A percentile compares a stretch with the other conserved stretches of the same genome.
Evolutionary conservation across 2,888 invertebrate genomes (phyloP).

Genomic region (Lasioglossum pauxillum): DNA sequence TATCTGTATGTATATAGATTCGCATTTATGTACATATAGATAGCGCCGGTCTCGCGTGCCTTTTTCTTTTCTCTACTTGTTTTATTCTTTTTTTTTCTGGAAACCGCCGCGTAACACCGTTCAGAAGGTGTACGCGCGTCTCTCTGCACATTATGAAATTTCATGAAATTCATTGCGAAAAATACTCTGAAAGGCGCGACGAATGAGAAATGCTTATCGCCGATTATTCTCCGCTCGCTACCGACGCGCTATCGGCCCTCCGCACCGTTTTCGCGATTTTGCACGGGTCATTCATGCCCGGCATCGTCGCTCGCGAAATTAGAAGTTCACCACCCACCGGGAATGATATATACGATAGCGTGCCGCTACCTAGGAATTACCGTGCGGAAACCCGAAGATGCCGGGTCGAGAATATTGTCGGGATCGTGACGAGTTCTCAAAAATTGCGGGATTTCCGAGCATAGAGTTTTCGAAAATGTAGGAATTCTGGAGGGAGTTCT

Average conservation of each 20-base stretch:
- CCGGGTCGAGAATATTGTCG: background rate
- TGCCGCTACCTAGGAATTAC: slow-evolving; percentile 73
- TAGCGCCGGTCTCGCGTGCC: slow-evolving; percentile 53
- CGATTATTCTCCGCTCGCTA: slow-evolving; percentile 69
- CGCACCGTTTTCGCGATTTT: slow-evolving; percentile 44
- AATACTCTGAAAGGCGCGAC: slow-evolving; percentile 78
- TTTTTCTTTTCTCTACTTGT: slow-evolving; percentile 38
- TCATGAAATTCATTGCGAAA: slow-evolving; percentile 82
- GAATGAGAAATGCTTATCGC: slow-evolving; percentile 72
- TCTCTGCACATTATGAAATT: slow-evolving; percentile 83
- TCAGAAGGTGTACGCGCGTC: background rate
- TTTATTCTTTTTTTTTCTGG: slow-evolving; percentile 2
- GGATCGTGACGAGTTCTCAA: background rate
- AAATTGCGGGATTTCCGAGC: background rate
- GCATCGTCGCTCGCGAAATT: slow-evolving; percentile 33
- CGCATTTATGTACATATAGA: slow-evolving; percentile 68
- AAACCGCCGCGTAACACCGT: slow-evolving; percentile 5
- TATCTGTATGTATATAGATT: slow-evolving; percentile 65
- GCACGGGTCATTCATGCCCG: slow-evolving; percentile 32
- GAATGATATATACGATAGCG: slow-evolving; percentile 64
- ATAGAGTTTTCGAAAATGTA: background rate
- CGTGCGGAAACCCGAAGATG: background rate
- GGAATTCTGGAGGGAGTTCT: background rate
- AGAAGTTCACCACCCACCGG: slow-evolving; percentile 32
- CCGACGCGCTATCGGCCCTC: slow-evolving; percentile 65